Percentiles rank a stretch among this genome's conserved stretches.
Evolutionary conservation across 2,797 vertebrate genomes (phyloP).

Genomic region (Alosa sapidissima): DNA sequence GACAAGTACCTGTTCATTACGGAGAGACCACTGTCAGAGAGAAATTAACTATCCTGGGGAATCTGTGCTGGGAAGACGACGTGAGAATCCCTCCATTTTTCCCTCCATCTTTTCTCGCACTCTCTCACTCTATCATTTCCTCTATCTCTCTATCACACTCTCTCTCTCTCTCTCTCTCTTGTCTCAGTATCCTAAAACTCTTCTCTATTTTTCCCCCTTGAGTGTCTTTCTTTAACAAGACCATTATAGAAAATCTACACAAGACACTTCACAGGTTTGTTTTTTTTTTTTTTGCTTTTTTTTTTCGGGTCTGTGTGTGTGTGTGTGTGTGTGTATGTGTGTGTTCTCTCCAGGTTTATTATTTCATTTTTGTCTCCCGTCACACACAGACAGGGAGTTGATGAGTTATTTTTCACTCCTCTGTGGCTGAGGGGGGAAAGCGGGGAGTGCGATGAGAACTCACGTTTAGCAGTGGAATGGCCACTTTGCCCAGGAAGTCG

Average conservation of each 20-base stretch:
- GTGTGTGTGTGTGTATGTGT: constrained; percentile 15
- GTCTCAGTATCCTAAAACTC: constrained; percentile 14
- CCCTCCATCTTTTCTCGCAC: constrained; percentile 54
- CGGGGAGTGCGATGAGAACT: constrained; percentile 64
- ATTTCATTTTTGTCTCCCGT: background rate
- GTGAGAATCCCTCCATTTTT: constrained; percentile 61
- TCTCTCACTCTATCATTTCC: constrained; percentile 45
- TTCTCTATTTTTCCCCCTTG: background rate
- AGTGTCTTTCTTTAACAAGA: constrained; percentile 39
- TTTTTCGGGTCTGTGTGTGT: background rate
- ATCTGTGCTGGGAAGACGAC: constrained; percentile 84
- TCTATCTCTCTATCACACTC: constrained; percentile 46
- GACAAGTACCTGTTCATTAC: constrained; percentile 99
- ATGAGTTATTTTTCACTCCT: constrained; percentile 17
- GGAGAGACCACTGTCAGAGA: constrained; percentile 93
- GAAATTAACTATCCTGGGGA: constrained; percentile 99
- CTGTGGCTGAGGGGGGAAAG: constrained; percentile 13
- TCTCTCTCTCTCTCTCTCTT: constrained; percentile 55
- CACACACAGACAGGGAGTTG: background rate
- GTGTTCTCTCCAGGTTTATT: background rate
- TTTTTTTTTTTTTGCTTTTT: constrained; percentile 43
- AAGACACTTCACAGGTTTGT: constrained; percentile 50
- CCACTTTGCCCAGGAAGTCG: constrained; percentile 97
- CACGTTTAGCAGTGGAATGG: constrained; percentile 93
- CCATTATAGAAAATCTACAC: constrained; percentile 32